Evolutionary conservation across 1,140 invertebrate genomes (phyloP).

Genomic region (Camponotus floridanus): DNA sequence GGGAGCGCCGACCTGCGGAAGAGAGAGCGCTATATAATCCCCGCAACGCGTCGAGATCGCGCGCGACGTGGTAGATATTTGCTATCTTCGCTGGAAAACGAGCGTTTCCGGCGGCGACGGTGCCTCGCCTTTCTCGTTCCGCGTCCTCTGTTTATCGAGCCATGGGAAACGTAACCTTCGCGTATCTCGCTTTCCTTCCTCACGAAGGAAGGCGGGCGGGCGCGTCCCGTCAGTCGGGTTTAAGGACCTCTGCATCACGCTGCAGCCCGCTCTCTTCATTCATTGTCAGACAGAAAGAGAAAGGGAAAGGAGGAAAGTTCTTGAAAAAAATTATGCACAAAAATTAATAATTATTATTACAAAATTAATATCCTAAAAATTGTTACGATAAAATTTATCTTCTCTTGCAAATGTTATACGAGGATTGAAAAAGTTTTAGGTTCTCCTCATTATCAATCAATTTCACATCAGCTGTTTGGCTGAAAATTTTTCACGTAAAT

Average conservation of each 20-base stretch:
- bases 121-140: slow-evolving; percentile 59
- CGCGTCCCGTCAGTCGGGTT: slow-evolving; percentile 34
- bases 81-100: slow-evolving; percentile 57
- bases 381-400: not conserved
- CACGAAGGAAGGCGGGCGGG: slow-evolving; percentile 14
- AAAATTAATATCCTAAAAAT: not conserved
- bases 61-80: slow-evolving; percentile 40
- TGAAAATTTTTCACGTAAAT: not conserved
- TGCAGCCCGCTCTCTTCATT: not conserved
- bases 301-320: not conserved
- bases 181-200: slow-evolving; percentile 57
- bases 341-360: not conserved
- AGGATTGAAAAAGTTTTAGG: not conserved
- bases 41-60: not conserved
- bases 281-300: not conserved
- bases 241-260: slow-evolving; percentile 20
- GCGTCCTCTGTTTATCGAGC: slow-evolving; percentile 60
- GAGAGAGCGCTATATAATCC: not conserved
- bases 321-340: not conserved
- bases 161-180: slow-evolving; percentile 55
- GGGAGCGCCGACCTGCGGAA: slow-evolving; percentile 34
- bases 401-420: not conserved
- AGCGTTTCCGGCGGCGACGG: slow-evolving; percentile 50
- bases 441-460: not conserved
- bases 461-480: not conserved